A percentile compares a stretch with the other conserved stretches of the same genome.
These are phyloP conservation scores for Sarcophaga subvicina DNA, from an alignment of 2,888 invertebrate genomes.

Conservation along the genomic window DNA sequence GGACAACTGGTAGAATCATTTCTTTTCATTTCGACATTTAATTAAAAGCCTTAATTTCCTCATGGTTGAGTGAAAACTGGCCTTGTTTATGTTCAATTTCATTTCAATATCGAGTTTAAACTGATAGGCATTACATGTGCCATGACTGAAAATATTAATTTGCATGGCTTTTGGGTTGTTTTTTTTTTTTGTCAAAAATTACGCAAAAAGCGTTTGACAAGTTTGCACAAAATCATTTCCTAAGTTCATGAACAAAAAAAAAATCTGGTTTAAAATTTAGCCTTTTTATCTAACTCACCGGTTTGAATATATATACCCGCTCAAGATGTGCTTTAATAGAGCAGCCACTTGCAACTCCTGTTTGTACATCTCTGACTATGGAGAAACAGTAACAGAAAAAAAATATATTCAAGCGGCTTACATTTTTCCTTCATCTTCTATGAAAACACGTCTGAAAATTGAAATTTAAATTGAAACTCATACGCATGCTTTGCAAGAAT, in stretches of 20 bases:
- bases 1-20: background rate
- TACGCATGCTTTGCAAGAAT: too few relatives aligned
- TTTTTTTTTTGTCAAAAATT: background rate
- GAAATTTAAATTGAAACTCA: too few relatives aligned
- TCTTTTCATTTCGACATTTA: too few relatives aligned
- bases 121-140: too few relatives aligned
- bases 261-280: background rate
- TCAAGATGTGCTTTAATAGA: background rate
- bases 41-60: background rate
- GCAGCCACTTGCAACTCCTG: background rate
- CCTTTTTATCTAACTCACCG: background rate
- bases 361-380: background rate
- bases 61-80: background rate
- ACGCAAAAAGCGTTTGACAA: background rate
- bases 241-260: background rate
- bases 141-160: too few relatives aligned
- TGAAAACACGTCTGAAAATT: too few relatives aligned
- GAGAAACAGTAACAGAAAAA: too few relatives aligned
- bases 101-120: too few relatives aligned
- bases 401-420: too few relatives aligned
- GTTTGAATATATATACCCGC: background rate
- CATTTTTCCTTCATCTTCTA: too few relatives aligned
- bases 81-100: background rate
- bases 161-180: too few relatives aligned
- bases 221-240: background rate